These are phyloP conservation scores for Daboia siamensis DNA, from an alignment of 2,113 vertebrate genomes.

Conservation along the genomic window DNA sequence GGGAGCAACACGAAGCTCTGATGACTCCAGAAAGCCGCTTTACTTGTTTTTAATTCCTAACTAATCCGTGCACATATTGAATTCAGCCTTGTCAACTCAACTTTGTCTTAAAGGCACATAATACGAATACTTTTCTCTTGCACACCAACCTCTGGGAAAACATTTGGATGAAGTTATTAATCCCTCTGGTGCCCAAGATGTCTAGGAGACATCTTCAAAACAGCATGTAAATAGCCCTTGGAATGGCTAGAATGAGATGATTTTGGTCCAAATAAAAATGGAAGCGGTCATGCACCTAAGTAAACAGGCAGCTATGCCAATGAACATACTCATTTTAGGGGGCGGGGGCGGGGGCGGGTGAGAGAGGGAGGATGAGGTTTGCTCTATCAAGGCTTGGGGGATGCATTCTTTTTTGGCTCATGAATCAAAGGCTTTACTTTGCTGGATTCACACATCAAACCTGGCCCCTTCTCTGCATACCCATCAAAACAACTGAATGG, in stretches of 20 bases:
- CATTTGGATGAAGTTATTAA: conserved; percentile 50
- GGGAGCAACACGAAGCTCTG: conserved; percentile 7
- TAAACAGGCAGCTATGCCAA: conserved; percentile 65
- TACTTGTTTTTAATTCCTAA: background rate
- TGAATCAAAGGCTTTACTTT: conserved; percentile 12
- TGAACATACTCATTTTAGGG: conserved; percentile 51
- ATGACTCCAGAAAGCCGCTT: background rate
- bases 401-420: conserved; percentile 27
- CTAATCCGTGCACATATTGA: conserved; percentile 2
- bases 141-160: conserved; percentile 23
- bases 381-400: conserved; percentile 35
- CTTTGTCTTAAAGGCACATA: conserved; percentile 19
- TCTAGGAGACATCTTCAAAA: conserved; percentile 57
- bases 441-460: conserved; percentile 1
- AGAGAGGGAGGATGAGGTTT: conserved; percentile 20
- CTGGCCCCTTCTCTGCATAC: background rate
- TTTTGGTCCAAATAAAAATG: conserved; percentile 59
- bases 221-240: conserved; percentile 51
- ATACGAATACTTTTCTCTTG: conserved; percentile 15
- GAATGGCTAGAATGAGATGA: conserved; percentile 54
- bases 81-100: conserved; percentile 16
- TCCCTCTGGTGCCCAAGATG: conserved; percentile 49
- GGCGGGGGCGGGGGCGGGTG: conserved; percentile 2
- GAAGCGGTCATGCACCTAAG: conserved; percentile 69
- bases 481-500: background rate